Percentiles rank a stretch among this genome's conserved stretches.
phyloP scores from a whole-genome alignment of 2,888 invertebrate genomes.

The Nomada hirtipes region DNA sequence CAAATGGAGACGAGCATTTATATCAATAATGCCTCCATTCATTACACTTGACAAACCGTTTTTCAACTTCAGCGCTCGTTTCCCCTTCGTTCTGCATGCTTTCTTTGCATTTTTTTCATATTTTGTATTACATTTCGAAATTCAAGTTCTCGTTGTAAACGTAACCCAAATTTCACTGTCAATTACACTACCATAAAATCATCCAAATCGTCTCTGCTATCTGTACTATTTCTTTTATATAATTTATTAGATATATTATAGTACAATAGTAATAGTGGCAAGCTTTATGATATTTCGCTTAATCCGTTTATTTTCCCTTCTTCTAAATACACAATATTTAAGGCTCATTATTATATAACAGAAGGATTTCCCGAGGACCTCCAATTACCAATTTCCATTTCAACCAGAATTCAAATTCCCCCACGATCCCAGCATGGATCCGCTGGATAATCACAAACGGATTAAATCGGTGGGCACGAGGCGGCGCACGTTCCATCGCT shows the following conservation, averaged over 20 bases:
- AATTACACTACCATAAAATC: neutral
- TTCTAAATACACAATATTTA: too few relatives aligned
- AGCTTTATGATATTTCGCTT: too few relatives aligned
- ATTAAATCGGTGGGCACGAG: constrained; percentile 22
- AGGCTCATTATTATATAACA: neutral
- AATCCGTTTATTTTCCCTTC: too few relatives aligned
- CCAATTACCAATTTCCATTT: neutral
- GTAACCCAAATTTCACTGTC: too few relatives aligned
- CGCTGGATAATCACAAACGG: constrained; percentile 10
- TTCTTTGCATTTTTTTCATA: neutral
- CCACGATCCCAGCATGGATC: neutral
- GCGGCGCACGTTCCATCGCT: constrained; percentile 1
- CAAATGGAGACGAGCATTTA: constrained; percentile 12
- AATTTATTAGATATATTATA: too few relatives aligned
- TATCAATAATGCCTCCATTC: constrained; percentile 12
- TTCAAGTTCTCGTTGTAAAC: too few relatives aligned
- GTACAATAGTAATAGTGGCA: too few relatives aligned
- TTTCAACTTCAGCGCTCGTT: constrained; percentile 8
- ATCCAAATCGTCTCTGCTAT: too few relatives aligned
- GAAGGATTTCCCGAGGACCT: too few relatives aligned
- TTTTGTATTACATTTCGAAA: neutral
- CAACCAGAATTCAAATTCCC: neutral
- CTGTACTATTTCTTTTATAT: too few relatives aligned
- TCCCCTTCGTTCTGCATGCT: neutral
- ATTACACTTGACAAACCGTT: neutral